Percentiles rank a stretch among this genome's conserved stretches.
phyloP scores from a whole-genome alignment of 2,113 vertebrate species.

The Chelonoidis abingdonii region DNA sequence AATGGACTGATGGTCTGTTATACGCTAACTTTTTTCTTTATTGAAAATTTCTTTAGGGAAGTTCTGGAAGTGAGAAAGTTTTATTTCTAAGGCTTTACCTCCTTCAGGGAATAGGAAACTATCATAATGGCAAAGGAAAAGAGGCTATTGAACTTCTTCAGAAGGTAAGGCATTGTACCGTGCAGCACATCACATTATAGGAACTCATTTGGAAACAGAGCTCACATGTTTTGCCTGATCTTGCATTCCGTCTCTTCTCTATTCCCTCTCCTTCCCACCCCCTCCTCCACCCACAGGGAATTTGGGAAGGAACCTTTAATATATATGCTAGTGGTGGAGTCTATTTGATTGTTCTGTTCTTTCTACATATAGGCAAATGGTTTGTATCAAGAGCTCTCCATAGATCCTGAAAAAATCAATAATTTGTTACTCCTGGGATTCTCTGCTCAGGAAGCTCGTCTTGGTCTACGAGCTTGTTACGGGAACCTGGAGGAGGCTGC shows the following conservation, averaged over 20 bases:
- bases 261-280: background rate
- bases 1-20: background rate
- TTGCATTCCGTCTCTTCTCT: background rate
- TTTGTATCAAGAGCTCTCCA: constrained; percentile 83
- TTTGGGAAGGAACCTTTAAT: rapidly evolving
- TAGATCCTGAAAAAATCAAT: constrained; percentile 88
- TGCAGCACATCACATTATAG: background rate
- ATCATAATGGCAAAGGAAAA: constrained; percentile 86
- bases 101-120: constrained; percentile 92
- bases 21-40: background rate
- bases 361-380: constrained; percentile 79
- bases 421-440: constrained; percentile 89
- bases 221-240: background rate
- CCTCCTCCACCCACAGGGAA: background rate
- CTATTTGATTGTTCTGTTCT: background rate
- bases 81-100: constrained; percentile 94
- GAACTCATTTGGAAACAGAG: background rate
- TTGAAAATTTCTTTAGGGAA: constrained; percentile 82
- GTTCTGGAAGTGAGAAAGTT: constrained; percentile 92
- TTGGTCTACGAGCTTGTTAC: constrained; percentile 90
- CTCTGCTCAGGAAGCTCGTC: constrained; percentile 90
- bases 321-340: background rate
- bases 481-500: constrained; percentile 89
- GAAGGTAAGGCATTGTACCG: constrained; percentile 77
- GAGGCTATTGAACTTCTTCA: constrained; percentile 84